These are phyloP conservation scores for Dolichotis patagonum DNA, from an alignment of 2,113 vertebrate genomes.

Conservation along the genomic window DNA sequence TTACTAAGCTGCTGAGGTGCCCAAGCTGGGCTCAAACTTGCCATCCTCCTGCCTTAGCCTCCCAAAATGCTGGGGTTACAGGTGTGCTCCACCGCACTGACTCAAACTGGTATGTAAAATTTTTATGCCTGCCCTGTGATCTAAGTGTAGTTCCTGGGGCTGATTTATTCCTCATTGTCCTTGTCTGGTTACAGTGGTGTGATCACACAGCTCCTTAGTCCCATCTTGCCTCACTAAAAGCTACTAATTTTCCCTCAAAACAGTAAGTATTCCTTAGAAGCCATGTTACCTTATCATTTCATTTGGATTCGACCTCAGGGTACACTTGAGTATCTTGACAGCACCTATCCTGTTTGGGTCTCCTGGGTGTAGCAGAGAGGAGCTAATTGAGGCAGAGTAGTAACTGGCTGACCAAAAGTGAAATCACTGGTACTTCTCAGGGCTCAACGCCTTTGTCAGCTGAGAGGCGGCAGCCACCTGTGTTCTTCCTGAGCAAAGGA, in stretches of 20 bases:
- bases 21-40: not conserved
- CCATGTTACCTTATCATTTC: not conserved
- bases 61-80: not conserved
- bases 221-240: constrained; percentile 8
- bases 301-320: constrained; percentile 18
- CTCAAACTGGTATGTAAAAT: not conserved
- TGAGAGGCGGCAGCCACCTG: not conserved
- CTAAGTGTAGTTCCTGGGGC: not conserved
- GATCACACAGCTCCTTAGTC: not conserved
- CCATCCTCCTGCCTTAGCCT: not conserved
- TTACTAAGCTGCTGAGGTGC: not conserved
- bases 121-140: not conserved
- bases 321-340: not conserved
- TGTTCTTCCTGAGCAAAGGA: constrained; percentile 14
- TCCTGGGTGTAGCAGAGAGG: constrained; percentile 15
- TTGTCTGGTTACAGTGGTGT: not conserved
- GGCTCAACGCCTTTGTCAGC: not conserved
- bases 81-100: not conserved
- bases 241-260: not conserved
- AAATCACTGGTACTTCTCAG: not conserved
- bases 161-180: not conserved
- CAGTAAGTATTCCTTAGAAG: not conserved
- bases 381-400: constrained; percentile 18
- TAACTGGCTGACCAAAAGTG: not conserved
- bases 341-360: not conserved